Conservation (phyloP, 1,140 invertebrate genomes). For the Pseudomyrmex sp. region DNA sequence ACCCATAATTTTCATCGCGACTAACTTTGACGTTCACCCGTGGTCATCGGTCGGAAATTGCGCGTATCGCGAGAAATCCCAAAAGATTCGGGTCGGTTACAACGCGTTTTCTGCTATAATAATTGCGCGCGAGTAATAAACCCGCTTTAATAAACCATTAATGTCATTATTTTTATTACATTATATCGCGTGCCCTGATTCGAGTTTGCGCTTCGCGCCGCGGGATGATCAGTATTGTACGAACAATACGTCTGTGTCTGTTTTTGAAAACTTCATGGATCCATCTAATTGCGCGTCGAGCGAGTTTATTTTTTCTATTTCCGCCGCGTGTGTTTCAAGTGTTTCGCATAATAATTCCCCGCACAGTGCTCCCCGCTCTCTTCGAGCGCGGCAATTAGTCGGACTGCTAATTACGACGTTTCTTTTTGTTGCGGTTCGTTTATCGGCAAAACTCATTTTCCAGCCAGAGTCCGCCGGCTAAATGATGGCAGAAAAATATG, state of each 20-base stretch:
- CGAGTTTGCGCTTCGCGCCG: background rate
- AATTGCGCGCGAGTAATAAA: constrained; percentile 36
- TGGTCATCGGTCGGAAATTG: constrained; percentile 12
- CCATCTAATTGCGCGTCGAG: constrained; percentile 39
- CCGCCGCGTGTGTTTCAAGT: constrained; percentile 24
- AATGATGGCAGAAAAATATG: constrained; percentile 35
- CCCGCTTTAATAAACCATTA: constrained; percentile 47
- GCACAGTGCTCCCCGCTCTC: background rate
- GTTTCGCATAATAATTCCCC: constrained; percentile 51
- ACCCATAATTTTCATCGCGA: background rate
- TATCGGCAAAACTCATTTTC: constrained; percentile 53
- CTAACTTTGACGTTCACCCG: constrained; percentile 30
- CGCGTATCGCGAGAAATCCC: constrained; percentile 3
- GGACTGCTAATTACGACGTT: constrained; percentile 53
- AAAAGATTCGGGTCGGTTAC: background rate
- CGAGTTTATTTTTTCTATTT: constrained; percentile 50
- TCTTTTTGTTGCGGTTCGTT: constrained; percentile 48
- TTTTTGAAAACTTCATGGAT: constrained; percentile 52
- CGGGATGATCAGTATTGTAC: background rate
- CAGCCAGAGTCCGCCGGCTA: background rate
- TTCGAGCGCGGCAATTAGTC: constrained; percentile 29
- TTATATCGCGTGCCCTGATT: constrained; percentile 34
- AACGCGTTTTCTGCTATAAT: constrained; percentile 34
- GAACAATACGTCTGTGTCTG: constrained; percentile 3
- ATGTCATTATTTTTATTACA: constrained; percentile 55